Evolutionary conservation across 2,888 invertebrate species (phyloP), one percentile per base, ranked within the genome.

Genomic region (Anagyrus pseudococci): DNA sequence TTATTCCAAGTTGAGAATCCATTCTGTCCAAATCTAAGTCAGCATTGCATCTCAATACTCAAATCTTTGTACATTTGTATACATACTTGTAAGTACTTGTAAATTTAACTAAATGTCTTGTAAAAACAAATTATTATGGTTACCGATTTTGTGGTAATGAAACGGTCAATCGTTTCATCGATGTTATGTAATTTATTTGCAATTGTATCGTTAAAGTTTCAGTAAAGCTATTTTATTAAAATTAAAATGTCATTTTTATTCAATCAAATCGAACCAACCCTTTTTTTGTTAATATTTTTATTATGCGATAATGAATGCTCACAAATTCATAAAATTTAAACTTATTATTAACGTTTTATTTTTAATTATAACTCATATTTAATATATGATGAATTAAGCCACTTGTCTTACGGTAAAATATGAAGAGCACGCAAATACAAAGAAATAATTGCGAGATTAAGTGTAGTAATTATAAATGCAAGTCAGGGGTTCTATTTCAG

Each of bases 11-110:
- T 53, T 56, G 22, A 58, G 23, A 55, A 46, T 56, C 22, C n/a
- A 48, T 57, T 57, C 40, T 46, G 44, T 53, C 37, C 22, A 52
- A 49, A 8, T 60, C 41, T 56, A 60, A 61, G 63, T 63, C 55
- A 60, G 44, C 15, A 13, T 54, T 47, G 59, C 55, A 50, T 61
- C 20, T 47, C 26, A 60, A 60, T 54, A 54, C 48, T 63, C 58
- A 58, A 25, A 19, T 46, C 33, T 63, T 62, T 66, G 66, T 66
- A 66, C 37, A 66, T 63, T 66, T 66, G 60, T 66, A 66, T 50
- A 60, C 55, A 63, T 60, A 58, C 7, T 23, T 58, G 50, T 63
- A 66, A 58, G 22, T 46, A 58, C 10, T 48, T 66, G 61, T 66
- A 63, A 63, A 66, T 61, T 55, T 20, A 53, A 47, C 41, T 46